Percentiles rank a stretch among this genome's conserved stretches.
Conservation (phyloP, 2,888 invertebrate genomes). For the Microchrysa polita region DNA sequence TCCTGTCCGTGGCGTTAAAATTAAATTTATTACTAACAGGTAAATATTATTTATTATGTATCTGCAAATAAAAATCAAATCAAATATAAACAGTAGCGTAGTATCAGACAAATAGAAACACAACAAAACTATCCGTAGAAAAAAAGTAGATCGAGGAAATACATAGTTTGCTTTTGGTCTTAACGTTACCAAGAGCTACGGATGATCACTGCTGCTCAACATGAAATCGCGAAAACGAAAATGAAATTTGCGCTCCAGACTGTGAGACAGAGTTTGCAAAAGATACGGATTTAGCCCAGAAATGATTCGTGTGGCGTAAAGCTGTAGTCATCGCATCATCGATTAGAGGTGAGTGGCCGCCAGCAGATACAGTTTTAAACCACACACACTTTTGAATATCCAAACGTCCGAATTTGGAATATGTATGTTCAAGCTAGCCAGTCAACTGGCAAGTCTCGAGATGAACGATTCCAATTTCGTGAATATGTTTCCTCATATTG, state of each 20-base stretch:
- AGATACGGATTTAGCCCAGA: slow-evolving; percentile 33
- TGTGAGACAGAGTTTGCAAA: slow-evolving; percentile 19
- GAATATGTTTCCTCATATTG: too few relatives aligned
- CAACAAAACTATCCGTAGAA: background rate
- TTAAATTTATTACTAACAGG: slow-evolving; percentile 23
- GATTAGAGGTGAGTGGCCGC: slow-evolving; percentile 42
- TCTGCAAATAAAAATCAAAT: background rate
- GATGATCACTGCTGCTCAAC: background rate
- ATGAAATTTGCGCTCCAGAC: slow-evolving; percentile 32
- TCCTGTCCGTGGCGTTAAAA: background rate
- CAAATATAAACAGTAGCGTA: background rate
- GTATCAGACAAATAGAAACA: background rate
- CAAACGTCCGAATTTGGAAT: slow-evolving; percentile 3
- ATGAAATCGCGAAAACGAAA: slow-evolving; percentile 31
- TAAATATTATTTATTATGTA: slow-evolving; percentile 28
- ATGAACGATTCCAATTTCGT: too few relatives aligned
- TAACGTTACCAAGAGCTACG: background rate
- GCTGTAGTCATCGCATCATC: slow-evolving; percentile 35
- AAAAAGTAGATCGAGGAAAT: slow-evolving; percentile 1
- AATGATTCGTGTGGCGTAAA: slow-evolving; percentile 15
- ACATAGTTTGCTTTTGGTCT: background rate
- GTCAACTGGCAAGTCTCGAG: background rate
- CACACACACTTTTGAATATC: slow-evolving; percentile 18
- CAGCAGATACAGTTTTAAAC: slow-evolving; percentile 24
- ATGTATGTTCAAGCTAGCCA: slow-evolving; percentile 3